Conservation (phyloP, 92 coral and sea anemone genomes). For the Porites divaricata region DNA sequence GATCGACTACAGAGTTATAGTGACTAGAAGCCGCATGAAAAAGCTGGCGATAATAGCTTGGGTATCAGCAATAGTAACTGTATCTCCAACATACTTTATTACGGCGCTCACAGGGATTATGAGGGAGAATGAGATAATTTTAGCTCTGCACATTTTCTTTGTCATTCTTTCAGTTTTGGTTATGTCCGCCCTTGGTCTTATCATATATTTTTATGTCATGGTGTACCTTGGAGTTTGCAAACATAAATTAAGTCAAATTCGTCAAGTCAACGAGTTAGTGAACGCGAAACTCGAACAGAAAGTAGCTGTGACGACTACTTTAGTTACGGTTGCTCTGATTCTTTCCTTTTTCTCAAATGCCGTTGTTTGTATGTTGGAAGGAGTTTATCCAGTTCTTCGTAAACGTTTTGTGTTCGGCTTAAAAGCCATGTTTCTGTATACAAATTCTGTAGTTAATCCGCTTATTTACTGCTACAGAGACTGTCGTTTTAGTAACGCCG, state of each 20-base stretch:
- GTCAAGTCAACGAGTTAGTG: background rate
- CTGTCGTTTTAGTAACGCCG: background rate
- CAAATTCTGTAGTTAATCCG: background rate
- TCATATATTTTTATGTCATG: background rate
- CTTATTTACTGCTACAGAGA: constrained; percentile 1
- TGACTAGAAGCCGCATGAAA: background rate
- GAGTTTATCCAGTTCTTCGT: background rate
- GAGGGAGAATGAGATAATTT: background rate
- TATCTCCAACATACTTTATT: background rate
- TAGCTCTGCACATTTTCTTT: too few species aligned
- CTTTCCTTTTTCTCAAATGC: background rate
- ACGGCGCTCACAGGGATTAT: background rate
- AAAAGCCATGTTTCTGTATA: background rate
- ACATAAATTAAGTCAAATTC: background rate
- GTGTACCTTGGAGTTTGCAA: constrained; percentile 1
- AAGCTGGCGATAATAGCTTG: constrained; percentile 6
- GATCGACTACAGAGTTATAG: background rate
- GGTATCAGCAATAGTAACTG: background rate
- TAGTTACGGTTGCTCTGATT: background rate
- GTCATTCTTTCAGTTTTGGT: too few species aligned
- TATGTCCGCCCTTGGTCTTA: too few species aligned
- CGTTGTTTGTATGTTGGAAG: background rate
- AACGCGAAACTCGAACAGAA: background rate
- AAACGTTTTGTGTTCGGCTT: background rate
- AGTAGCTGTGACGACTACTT: background rate